Evolutionary conservation across 2,888 invertebrate genomes (phyloP).

Genomic region (Spodoptera littoralis): DNA sequence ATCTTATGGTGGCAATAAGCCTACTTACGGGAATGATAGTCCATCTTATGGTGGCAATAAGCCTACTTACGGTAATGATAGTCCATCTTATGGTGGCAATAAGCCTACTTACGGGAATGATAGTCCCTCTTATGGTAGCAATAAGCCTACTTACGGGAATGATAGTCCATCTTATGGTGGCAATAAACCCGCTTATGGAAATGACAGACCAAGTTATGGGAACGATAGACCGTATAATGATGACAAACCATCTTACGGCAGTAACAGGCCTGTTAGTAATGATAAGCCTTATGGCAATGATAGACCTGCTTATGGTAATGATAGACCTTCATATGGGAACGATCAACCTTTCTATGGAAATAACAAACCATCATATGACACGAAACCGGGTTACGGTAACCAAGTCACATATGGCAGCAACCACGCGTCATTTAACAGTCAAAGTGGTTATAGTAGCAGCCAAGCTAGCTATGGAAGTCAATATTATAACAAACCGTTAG

Average conservation of each 20-base stretch:
- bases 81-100: background rate
- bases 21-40: constrained; percentile 26
- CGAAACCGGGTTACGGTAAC: constrained; percentile 37
- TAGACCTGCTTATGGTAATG: constrained; percentile 13
- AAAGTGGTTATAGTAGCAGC: constrained; percentile 21
- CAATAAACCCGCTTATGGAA: constrained; percentile 34
- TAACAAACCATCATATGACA: constrained; percentile 35
- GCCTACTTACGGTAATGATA: constrained; percentile 27
- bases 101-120: constrained; percentile 35
- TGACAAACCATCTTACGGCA: constrained; percentile 3
- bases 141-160: constrained; percentile 14
- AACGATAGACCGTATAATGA: constrained; percentile 29
- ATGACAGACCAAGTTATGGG: constrained; percentile 25
- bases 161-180: constrained; percentile 31
- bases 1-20: constrained; percentile 33
- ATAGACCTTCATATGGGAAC: constrained; percentile 3
- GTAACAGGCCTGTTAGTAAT: background rate
- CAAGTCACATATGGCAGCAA: constrained; percentile 35
- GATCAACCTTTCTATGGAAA: constrained; percentile 1
- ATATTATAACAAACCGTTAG: constrained; percentile 26
- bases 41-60: constrained; percentile 28
- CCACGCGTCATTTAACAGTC: constrained; percentile 38
- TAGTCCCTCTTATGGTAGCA: constrained; percentile 22
- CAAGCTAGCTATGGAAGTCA: constrained; percentile 39
- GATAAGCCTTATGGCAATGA: constrained; percentile 30